Conservation (phyloP, 2,113 vertebrate species). For the Rhadina sibilatrix region DNA sequence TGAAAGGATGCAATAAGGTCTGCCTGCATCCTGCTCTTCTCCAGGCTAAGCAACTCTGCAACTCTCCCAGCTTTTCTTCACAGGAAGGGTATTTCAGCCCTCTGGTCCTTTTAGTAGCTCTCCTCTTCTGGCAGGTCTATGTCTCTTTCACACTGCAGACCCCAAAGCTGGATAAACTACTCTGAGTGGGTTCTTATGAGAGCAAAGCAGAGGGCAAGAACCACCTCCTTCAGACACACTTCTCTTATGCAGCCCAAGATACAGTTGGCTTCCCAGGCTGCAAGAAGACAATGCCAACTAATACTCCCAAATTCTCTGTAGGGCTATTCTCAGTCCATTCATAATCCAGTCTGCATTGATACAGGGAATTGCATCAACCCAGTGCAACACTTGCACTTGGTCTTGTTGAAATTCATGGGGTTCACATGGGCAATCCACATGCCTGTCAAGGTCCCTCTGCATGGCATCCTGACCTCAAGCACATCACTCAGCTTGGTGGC, state of each 20-base stretch:
- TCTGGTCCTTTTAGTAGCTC: background rate
- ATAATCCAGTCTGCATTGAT: background rate
- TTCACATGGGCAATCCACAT: background rate
- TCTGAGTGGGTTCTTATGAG: background rate
- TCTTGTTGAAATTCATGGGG: background rate
- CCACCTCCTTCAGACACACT: background rate
- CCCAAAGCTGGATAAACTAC: background rate
- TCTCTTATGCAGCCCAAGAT: background rate
- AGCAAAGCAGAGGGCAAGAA: background rate
- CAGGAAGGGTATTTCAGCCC: background rate
- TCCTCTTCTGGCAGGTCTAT: background rate
- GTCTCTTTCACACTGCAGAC: background rate
- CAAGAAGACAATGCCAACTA: background rate
- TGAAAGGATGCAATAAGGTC: background rate
- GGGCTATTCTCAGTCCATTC: background rate
- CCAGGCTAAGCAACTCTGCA: background rate
- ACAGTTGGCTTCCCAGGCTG: background rate
- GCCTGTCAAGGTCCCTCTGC: background rate
- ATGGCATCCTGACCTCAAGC: background rate
- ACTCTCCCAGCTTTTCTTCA: background rate
- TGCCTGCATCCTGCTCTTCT: background rate
- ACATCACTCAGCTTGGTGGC: background rate
- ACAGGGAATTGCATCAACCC: accelerated
- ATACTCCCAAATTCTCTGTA: background rate
- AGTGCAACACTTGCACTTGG: background rate